Evolutionary conservation across 2,113 vertebrate species (phyloP).

Genomic region (Gnathochromis pfefferi): DNA sequence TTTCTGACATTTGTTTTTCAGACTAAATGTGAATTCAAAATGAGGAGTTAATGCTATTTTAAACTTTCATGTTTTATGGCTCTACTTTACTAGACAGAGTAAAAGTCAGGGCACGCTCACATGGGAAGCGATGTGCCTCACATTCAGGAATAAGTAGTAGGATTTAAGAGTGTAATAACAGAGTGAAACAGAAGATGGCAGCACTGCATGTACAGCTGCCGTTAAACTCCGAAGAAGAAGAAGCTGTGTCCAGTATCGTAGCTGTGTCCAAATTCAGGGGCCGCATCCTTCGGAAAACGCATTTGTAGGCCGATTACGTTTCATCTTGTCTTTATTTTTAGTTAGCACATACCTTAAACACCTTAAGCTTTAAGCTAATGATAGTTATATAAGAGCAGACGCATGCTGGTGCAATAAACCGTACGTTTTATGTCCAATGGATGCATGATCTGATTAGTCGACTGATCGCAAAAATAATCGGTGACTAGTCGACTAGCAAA

Average conservation of each 20-base stretch:
- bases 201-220: not conserved
- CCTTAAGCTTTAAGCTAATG: not conserved
- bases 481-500: not conserved
- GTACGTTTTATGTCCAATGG: rapidly evolving
- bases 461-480: rapidly evolving
- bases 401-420: not conserved
- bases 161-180: not conserved
- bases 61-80: not conserved
- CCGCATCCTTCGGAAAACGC: not conserved
- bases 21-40: not conserved
- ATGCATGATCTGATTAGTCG: not conserved
- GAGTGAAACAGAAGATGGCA: not conserved
- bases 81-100: not conserved
- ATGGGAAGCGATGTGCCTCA: not conserved
- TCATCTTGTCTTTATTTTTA: too few relatives aligned
- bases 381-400: not conserved
- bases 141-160: not conserved
- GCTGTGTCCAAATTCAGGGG: not conserved
- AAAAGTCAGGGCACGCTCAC: not conserved
- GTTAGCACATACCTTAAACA: too few relatives aligned
- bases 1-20: not conserved
- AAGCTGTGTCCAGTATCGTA: not conserved
- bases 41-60: not conserved
- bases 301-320: not conserved
- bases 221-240: not conserved